Base-by-base conservation (phyloP, 2,113 vertebrate species). In the Corythornis vintsioides region DNA sequence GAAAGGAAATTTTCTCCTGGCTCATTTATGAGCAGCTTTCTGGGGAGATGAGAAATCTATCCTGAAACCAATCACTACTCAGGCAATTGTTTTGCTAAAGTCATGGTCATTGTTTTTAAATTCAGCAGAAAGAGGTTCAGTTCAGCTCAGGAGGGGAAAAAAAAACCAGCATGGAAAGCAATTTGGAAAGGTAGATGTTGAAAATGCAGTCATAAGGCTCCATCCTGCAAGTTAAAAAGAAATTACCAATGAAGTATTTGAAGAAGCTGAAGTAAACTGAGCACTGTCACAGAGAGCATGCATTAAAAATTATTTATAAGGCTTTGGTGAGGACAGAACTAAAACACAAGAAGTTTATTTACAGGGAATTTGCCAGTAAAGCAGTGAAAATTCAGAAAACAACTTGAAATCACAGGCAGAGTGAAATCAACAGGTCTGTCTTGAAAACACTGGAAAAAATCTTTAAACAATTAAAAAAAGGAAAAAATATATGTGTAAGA, bases 1-100 rank as follows among this genome's bases (percentile, higher is more conserved):
- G 82, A 95, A 92, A 93, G 64, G 72, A 78, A 89, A 88, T 31
- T 94, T 96, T 96, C 94, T 89, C 85, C 82, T 56, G 42, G 63
- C 7, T 15, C 40, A 88, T 95, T 83, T 95, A 95, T 96, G 93
- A 93, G 80, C 92, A 91, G 64, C 65, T 83, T 79, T 94, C 86
- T 88, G 72, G 83, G 77, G 52, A 88, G 72, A 88, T 71, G 64
- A 88, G 73, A 93, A 94, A 95, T 76, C 60, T 86, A 91, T 88
- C 48, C 84, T 64, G 67, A 95, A 95, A 73, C 67, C 69, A 95
- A 95, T 87, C 75, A 91, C 70, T 73, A 35, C n/a, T 89, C 65
- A 61, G 60, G 70, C 64, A 71, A 85, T 48, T 89, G 72, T 89
- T 89, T 82, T 77, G 75, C 19, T 94, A 60, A 91, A 87, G 48